Evolutionary conservation across 2,113 vertebrate species (phyloP).

Genomic region (Accipiter cooperii): DNA sequence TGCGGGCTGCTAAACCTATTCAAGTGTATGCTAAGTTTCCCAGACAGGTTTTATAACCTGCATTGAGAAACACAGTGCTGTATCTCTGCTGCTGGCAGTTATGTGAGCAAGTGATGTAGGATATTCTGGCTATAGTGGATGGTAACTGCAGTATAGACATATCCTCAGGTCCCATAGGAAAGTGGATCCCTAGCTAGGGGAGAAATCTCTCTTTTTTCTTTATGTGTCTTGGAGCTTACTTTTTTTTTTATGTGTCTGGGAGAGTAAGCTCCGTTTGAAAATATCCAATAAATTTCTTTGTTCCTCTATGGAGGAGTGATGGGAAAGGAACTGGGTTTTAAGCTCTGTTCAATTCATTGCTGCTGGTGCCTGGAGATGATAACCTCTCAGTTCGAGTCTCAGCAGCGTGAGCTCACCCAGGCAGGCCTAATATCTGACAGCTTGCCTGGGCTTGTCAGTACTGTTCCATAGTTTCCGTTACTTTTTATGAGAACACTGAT

Average conservation of each 20-base stretch:
- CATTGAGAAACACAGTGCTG: neutral
- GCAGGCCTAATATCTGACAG: conserved; percentile 1
- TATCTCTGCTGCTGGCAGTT: neutral
- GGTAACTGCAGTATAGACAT: neutral
- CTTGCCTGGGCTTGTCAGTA: conserved; percentile 19
- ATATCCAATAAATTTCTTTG: conserved; percentile 11
- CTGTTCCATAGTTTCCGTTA: neutral
- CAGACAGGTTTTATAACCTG: neutral
- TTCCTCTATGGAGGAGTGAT: conserved; percentile 1
- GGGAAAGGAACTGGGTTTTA: conserved; percentile 1
- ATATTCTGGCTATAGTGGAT: neutral
- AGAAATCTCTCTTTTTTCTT: neutral
- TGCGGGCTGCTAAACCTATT: neutral
- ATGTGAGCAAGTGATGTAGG: neutral
- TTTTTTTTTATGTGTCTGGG: neutral
- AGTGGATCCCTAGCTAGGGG: neutral
- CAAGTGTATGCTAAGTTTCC: neutral
- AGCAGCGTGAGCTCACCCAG: neutral
- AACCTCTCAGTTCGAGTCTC: neutral
- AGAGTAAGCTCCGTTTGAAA: conserved; percentile 40
- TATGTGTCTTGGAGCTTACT: neutral
- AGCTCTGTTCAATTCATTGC: conserved; percentile 25
- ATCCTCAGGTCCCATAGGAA: neutral
- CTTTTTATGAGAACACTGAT: conserved; percentile 43
- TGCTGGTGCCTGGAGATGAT: neutral